These are phyloP conservation scores for Rhorus exstirpatorius DNA, from an alignment of 2,888 invertebrate genomes.

Conservation along the genomic window DNA sequence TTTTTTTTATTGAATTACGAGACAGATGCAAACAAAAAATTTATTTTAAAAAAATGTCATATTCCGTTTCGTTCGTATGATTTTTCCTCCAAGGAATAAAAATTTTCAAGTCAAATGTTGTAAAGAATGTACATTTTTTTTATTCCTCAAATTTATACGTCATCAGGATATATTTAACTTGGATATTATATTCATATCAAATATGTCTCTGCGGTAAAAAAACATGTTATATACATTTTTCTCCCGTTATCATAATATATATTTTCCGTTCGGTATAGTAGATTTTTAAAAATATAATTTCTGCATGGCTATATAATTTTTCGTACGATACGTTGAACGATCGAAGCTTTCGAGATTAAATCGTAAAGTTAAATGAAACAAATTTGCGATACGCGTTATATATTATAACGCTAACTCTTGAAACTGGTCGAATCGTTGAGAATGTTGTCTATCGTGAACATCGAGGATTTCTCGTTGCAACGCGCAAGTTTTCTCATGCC, in stretches of 20 bases:
- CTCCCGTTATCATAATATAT: too few relatives aligned
- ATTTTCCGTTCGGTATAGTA: too few relatives aligned
- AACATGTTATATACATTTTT: too few relatives aligned
- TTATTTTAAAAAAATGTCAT: neutral
- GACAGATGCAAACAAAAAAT: neutral
- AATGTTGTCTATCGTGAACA: conserved; percentile 81
- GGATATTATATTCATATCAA: too few relatives aligned
- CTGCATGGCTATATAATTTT: neutral
- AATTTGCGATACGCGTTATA: conserved; percentile 8
- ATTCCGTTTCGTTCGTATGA: neutral
- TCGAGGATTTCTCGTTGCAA: conserved; percentile 74
- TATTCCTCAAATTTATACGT: too few relatives aligned
- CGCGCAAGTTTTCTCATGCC: conserved; percentile 27
- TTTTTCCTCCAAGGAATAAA: too few relatives aligned
- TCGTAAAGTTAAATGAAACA: neutral
- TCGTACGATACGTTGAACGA: neutral
- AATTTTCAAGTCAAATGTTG: too few relatives aligned
- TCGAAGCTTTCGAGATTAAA: neutral
- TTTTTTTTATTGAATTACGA: neutral
- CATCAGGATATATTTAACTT: too few relatives aligned
- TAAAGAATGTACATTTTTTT: too few relatives aligned
- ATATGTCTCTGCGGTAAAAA: too few relatives aligned
- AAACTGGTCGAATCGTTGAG: conserved; percentile 74
- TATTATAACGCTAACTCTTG: conserved; percentile 63
- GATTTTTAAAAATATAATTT: too few relatives aligned